Conservation (phyloP, 2,888 invertebrate genomes). For the Anticlea derivata region DNA sequence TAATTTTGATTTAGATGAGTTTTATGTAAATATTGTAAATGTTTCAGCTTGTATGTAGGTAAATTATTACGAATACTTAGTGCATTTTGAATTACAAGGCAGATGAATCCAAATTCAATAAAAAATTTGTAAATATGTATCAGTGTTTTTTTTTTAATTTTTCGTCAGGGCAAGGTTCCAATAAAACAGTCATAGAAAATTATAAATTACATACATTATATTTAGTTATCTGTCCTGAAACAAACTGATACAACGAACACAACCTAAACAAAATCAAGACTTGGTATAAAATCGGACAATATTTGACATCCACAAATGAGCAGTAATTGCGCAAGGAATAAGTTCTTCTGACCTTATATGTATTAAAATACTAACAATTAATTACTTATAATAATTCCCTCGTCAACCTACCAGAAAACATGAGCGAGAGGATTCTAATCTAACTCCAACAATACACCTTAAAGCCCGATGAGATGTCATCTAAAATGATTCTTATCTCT, state of each 20-base stretch:
- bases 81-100: background rate
- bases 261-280: background rate
- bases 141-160: background rate
- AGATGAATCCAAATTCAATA: background rate
- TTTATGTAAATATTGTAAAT: slow-evolving; percentile 41
- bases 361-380: background rate
- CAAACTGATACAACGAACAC: slow-evolving; percentile 22
- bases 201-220: slow-evolving; percentile 67
- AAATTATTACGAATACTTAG: slow-evolving; percentile 35
- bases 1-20: slow-evolving; percentile 1
- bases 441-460: too few relatives aligned
- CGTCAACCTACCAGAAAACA: too few relatives aligned
- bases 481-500: too few relatives aligned
- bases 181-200: slow-evolving; percentile 65
- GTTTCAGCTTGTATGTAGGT: slow-evolving; percentile 20
- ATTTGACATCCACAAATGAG: background rate
- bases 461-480: too few relatives aligned
- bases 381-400: too few relatives aligned
- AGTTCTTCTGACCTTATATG: background rate
- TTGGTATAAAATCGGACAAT: slow-evolving; percentile 1
- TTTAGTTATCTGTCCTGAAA: slow-evolving; percentile 62
- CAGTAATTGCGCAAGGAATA: too few relatives aligned
- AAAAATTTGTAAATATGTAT: background rate
- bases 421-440: too few relatives aligned
- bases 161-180: slow-evolving; percentile 22